These are phyloP conservation scores for Asobara japonica DNA, from an alignment of 1,140 invertebrate species.

Conservation along the genomic window DNA sequence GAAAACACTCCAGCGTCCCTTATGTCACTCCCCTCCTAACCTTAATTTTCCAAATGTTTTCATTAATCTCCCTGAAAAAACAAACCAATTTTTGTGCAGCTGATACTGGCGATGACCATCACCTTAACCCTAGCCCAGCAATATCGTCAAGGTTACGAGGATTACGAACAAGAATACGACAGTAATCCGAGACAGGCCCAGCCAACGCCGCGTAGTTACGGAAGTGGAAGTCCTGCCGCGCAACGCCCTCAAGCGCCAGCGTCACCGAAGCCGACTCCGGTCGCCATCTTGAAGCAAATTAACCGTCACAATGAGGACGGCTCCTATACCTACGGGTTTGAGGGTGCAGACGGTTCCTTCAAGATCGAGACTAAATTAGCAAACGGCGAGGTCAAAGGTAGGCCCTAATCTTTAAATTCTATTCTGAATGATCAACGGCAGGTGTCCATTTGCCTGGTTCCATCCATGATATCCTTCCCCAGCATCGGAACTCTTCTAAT, in stretches of 20 bases:
- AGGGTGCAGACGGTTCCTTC: slow-evolving; percentile 84
- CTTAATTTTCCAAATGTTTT: background rate
- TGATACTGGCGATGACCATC: slow-evolving; percentile 56
- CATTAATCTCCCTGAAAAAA: background rate
- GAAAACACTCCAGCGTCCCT: background rate
- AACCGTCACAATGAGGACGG: slow-evolving; percentile 88
- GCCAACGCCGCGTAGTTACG: slow-evolving; percentile 61
- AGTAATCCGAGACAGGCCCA: slow-evolving; percentile 67
- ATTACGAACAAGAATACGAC: slow-evolving; percentile 65
- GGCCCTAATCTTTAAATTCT: background rate
- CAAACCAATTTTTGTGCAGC: slow-evolving; percentile 52
- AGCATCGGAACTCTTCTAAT: background rate
- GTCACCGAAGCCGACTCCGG: slow-evolving; percentile 72
- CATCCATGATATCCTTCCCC: too few species aligned
- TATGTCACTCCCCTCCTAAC: background rate
- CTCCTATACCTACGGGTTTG: slow-evolving; percentile 88
- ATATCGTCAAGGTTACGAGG: slow-evolving; percentile 67
- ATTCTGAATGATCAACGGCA: background rate
- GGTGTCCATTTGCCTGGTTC: too few species aligned
- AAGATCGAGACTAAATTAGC: slow-evolving; percentile 86
- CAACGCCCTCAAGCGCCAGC: slow-evolving; percentile 57
- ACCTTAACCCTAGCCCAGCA: slow-evolving; percentile 51
- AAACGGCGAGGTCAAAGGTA: slow-evolving; percentile 82
- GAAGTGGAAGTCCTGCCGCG: slow-evolving; percentile 51
- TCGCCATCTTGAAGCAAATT: slow-evolving; percentile 86